These are phyloP conservation scores for Pangasianodon gigas DNA, from an alignment of 2,113 vertebrate species.

Conservation along the genomic window DNA sequence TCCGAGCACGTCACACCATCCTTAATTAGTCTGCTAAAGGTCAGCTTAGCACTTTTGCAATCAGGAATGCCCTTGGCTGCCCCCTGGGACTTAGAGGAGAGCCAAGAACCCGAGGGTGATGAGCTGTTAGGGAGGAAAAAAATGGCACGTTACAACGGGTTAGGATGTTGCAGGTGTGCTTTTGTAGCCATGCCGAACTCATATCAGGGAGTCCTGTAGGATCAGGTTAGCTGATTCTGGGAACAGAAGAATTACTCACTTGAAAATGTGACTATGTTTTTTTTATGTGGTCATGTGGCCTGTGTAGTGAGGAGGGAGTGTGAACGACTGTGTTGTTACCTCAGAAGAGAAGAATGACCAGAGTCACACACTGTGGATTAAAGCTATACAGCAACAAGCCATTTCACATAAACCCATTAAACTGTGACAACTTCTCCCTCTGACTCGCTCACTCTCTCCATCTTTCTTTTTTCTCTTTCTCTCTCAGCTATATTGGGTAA, in stretches of 20 bases:
- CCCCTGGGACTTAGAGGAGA: slow-evolving; percentile 56
- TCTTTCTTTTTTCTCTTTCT: slow-evolving; percentile 23
- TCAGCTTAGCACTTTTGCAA: slow-evolving; percentile 66
- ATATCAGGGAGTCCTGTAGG: background rate
- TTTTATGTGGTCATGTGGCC: background rate
- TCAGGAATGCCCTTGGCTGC: slow-evolving; percentile 53
- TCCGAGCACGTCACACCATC: slow-evolving; percentile 41
- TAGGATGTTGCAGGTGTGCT: background rate
- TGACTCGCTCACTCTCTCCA: slow-evolving; percentile 16
- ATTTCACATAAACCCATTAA: slow-evolving; percentile 38
- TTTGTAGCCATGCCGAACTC: background rate
- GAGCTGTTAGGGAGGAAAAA: background rate
- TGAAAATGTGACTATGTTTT: background rate
- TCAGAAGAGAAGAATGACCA: slow-evolving; percentile 27
- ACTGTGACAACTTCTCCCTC: slow-evolving; percentile 43
- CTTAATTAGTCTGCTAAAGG: slow-evolving; percentile 71
- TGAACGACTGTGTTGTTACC: slow-evolving; percentile 12
- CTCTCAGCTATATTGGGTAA: slow-evolving; percentile 9
- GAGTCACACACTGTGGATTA: slow-evolving; percentile 40
- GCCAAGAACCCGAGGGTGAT: slow-evolving; percentile 55
- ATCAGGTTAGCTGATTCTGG: slow-evolving; percentile 1
- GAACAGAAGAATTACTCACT: background rate
- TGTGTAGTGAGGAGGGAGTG: background rate
- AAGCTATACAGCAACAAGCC: slow-evolving; percentile 27
- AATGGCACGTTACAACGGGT: background rate